These are phyloP conservation scores for Cromileptes altivelis DNA, from an alignment of 2,113 vertebrate species.

Conservation along the genomic window DNA sequence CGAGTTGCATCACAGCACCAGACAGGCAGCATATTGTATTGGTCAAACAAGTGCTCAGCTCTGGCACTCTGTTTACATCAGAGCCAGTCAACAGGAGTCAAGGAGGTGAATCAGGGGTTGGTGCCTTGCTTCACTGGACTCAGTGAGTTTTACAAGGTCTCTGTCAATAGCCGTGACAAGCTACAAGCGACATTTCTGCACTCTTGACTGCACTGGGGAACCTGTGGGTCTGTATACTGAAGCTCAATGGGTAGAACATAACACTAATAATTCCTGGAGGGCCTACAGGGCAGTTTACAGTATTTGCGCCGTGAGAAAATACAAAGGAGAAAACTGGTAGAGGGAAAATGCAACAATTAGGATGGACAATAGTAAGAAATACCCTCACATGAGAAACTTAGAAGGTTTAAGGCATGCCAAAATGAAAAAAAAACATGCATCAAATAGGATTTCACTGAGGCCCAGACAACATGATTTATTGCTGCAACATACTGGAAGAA, in stretches of 20 bases:
- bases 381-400: not conserved
- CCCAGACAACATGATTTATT: not conserved
- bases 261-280: conserved; percentile 34
- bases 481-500: not conserved
- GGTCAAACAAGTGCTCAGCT: conserved; percentile 53
- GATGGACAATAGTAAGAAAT: not conserved
- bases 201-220: conserved; percentile 31
- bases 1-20: conserved; percentile 39
- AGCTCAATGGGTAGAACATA: conserved; percentile 10
- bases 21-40: conserved; percentile 33
- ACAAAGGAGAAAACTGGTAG: not conserved
- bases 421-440: not conserved
- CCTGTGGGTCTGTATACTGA: conserved; percentile 19
- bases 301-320: conserved; percentile 20
- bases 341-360: not conserved
- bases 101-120: conserved; percentile 60
- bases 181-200: conserved; percentile 58
- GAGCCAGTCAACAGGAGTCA: conserved; percentile 52
- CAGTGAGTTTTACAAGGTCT: conserved; percentile 66
- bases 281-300: not conserved
- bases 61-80: conserved; percentile 42
- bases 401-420: too few species aligned
- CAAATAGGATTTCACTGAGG: not conserved
- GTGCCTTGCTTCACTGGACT: conserved; percentile 58
- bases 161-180: conserved; percentile 68